Percentiles rank a stretch among this genome's conserved stretches.
Evolutionary conservation across 2,113 vertebrate genomes (phyloP).

Genomic region (Pitta sordida): DNA sequence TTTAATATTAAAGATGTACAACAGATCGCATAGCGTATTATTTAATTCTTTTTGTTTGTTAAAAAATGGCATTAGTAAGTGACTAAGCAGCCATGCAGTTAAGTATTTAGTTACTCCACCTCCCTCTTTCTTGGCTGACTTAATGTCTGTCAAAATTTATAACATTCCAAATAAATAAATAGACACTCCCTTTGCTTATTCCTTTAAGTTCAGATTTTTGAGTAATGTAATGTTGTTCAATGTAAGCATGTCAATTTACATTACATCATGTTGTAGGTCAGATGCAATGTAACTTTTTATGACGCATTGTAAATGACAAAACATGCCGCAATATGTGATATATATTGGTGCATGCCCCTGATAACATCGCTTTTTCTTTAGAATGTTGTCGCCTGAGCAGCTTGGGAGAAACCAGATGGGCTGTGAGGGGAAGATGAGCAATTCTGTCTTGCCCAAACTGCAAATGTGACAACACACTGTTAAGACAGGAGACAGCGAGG

Average conservation of each 20-base stretch:
- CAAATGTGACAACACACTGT: conserved; percentile 63
- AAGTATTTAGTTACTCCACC: conserved; percentile 27
- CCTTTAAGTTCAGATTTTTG: conserved; percentile 29
- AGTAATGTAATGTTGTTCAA: conserved; percentile 2
- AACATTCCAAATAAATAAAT: conserved; percentile 22
- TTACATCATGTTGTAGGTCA: conserved; percentile 47
- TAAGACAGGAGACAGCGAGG: conserved; percentile 61
- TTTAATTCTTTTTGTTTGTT: conserved; percentile 12
- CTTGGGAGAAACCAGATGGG: conserved; percentile 69
- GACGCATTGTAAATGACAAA: conserved; percentile 49
- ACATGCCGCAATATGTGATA: conserved; percentile 33
- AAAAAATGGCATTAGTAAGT: conserved; percentile 32
- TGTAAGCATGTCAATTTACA: conserved; percentile 39
- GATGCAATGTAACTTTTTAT: conserved; percentile 43
- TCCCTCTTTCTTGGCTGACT: neutral
- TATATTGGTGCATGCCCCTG: conserved; percentile 22
- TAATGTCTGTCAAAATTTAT: conserved; percentile 30
- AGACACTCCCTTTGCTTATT: neutral
- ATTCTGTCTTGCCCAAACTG: conserved; percentile 64
- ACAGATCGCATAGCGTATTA: neutral
- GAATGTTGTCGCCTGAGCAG: conserved; percentile 47
- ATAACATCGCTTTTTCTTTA: conserved; percentile 41
- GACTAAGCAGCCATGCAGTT: conserved; percentile 38
- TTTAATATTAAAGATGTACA: conserved; percentile 22
- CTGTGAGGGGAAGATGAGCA: conserved; percentile 53